Percentiles rank a stretch among this genome's conserved stretches.
Conservation (phyloP, 2,113 vertebrate genomes). For the Dendrocopos noguchii region DNA sequence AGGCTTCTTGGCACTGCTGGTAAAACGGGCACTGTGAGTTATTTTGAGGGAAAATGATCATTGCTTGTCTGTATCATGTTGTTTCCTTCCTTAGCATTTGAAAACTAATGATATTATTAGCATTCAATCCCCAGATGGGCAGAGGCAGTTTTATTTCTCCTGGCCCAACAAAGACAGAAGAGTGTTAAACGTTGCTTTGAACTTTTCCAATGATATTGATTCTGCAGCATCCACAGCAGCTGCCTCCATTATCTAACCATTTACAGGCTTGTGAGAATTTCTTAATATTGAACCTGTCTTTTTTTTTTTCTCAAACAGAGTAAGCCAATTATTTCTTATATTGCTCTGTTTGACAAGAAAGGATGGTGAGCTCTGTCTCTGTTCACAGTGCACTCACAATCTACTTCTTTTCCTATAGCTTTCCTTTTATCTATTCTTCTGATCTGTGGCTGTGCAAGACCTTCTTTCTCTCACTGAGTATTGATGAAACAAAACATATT, state of each 20-base stretch:
- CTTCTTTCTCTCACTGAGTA: background rate
- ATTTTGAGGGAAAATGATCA: background rate
- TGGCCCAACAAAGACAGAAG: background rate
- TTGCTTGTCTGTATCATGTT: background rate
- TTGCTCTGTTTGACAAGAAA: conserved; percentile 17
- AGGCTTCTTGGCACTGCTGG: background rate
- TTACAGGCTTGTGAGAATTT: background rate
- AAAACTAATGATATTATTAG: conserved; percentile 4
- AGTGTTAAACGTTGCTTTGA: background rate
- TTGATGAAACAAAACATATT: conserved; percentile 6
- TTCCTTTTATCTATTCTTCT: conserved; percentile 10
- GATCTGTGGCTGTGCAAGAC: background rate
- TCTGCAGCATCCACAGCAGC: background rate
- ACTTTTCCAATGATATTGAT: conserved; percentile 16
- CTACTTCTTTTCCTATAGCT: background rate
- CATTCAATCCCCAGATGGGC: background rate
- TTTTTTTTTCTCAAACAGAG: background rate
- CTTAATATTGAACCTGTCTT: background rate
- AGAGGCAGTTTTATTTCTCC: background rate
- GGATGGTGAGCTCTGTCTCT: background rate
- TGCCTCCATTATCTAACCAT: background rate
- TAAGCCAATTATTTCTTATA: conserved; percentile 42
- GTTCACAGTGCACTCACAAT: background rate
- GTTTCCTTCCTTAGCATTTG: background rate
- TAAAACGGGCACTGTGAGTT: background rate